Conservation (phyloP, 2,113 vertebrate species). For the Neotoma lepida region DNA sequence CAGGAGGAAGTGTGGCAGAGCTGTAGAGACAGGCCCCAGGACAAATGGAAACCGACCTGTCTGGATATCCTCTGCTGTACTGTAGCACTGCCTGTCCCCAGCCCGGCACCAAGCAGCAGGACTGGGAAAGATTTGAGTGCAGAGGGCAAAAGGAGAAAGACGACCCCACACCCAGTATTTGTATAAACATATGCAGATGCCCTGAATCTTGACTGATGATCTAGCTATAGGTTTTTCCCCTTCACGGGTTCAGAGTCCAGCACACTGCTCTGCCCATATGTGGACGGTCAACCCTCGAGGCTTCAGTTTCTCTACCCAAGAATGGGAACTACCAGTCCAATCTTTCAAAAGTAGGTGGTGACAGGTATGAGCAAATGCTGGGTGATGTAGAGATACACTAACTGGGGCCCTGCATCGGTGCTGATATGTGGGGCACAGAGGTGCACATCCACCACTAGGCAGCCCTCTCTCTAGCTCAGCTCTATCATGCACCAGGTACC, state of each 20-base stretch:
- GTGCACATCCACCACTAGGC: background rate
- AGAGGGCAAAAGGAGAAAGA: background rate
- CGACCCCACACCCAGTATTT: background rate
- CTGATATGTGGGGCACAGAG: background rate
- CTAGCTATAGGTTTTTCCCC: background rate
- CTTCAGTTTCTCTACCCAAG: background rate
- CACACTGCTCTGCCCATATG: background rate
- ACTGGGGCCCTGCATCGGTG: fast-evolving
- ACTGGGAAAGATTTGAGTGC: conserved; percentile 87
- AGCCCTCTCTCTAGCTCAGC: background rate
- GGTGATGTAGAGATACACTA: background rate
- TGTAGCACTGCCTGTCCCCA: conserved; percentile 86
- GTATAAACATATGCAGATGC: background rate
- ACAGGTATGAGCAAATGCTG: background rate
- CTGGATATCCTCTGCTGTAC: conserved; percentile 87
- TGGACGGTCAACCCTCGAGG: background rate
- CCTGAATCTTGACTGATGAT: background rate
- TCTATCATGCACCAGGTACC: background rate
- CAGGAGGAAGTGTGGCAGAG: conserved; percentile 82
- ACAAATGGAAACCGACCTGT: conserved; percentile 72
- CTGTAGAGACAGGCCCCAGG: conserved; percentile 85
- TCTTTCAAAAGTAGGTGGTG: background rate
- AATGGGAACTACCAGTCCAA: background rate
- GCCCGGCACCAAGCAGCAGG: conserved; percentile 80
- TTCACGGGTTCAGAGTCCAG: background rate